These are phyloP conservation scores for Mongoloraphidia duomilia DNA, from an alignment of 2,888 invertebrate genomes.

Conservation along the genomic window DNA sequence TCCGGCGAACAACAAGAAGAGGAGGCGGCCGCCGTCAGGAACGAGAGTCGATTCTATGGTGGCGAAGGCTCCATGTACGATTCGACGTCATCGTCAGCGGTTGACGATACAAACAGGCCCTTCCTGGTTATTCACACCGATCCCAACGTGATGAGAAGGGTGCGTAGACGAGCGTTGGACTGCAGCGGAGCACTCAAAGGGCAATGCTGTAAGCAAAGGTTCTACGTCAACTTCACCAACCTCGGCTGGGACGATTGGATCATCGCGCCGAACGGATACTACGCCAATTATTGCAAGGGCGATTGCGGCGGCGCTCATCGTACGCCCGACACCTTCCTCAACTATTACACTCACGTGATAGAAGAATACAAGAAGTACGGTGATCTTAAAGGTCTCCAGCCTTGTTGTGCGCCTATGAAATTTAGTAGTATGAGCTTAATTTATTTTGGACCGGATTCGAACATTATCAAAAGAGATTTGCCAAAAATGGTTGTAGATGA, in stretches of 20 bases:
- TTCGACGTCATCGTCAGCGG: constrained; percentile 4
- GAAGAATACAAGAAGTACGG: constrained; percentile 75
- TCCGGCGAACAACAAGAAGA: constrained; percentile 17
- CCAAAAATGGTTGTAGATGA: constrained; percentile 94
- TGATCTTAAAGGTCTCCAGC: constrained; percentile 62
- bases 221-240: constrained; percentile 83
- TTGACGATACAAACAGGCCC: constrained; percentile 53
- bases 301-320: constrained; percentile 65
- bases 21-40: constrained; percentile 2
- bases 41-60: constrained; percentile 6
- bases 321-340: constrained; percentile 69
- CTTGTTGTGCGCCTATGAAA: constrained; percentile 84
- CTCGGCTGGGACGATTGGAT: constrained; percentile 94
- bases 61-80: constrained; percentile 8
- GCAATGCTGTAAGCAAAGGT: constrained; percentile 78
- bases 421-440: constrained; percentile 86
- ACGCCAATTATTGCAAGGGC: constrained; percentile 87
- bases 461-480: constrained; percentile 84
- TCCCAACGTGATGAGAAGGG: constrained; percentile 49
- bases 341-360: constrained; percentile 81
- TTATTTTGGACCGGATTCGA: constrained; percentile 79
- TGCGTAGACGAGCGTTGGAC: constrained; percentile 70
- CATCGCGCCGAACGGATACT: constrained; percentile 78
- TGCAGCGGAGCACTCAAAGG: constrained; percentile 55
- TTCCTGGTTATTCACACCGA: constrained; percentile 72